Conservation (phyloP, 2,888 invertebrate genomes). For the Nematopogon swammerdamellus region DNA sequence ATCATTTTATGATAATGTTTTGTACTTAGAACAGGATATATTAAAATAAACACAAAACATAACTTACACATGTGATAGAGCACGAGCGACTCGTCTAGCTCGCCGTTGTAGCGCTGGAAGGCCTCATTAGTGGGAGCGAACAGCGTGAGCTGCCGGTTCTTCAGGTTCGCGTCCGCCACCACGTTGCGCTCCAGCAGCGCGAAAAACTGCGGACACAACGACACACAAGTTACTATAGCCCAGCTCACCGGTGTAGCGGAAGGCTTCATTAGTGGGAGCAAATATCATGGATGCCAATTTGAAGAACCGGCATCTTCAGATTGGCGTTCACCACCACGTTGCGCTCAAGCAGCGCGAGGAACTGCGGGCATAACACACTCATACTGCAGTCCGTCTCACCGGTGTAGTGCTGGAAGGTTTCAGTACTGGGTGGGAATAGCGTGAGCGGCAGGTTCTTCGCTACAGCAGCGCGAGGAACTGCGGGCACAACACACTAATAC, state of each 20-base stretch:
- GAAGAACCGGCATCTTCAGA: constrained; percentile 68
- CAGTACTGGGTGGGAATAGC: constrained; percentile 86
- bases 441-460: constrained; percentile 71
- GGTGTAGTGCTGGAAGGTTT: constrained; percentile 77
- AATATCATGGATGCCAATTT: too few relatives aligned
- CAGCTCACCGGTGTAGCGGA: too few relatives aligned
- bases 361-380: too few relatives aligned
- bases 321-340: constrained; percentile 71
- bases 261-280: constrained; percentile 84
- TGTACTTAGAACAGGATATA: too few relatives aligned
- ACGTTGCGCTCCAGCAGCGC: constrained; percentile 68
- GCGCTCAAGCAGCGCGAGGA: constrained; percentile 69
- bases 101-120: constrained; percentile 68
- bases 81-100: constrained; percentile 59
- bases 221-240: too few relatives aligned
- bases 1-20: too few relatives aligned
- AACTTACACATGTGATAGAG: constrained; percentile 84
- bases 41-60: too few relatives aligned
- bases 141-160: constrained; percentile 75
- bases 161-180: constrained; percentile 69
- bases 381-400: too few relatives aligned
- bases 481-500: too few relatives aligned
- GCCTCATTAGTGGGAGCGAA: constrained; percentile 88
- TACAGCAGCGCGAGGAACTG: constrained; percentile 79
- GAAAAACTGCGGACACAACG: constrained; percentile 84